Base-by-base conservation (phyloP, 2,888 invertebrate genomes). In the Rhagonycha lutea region DNA sequence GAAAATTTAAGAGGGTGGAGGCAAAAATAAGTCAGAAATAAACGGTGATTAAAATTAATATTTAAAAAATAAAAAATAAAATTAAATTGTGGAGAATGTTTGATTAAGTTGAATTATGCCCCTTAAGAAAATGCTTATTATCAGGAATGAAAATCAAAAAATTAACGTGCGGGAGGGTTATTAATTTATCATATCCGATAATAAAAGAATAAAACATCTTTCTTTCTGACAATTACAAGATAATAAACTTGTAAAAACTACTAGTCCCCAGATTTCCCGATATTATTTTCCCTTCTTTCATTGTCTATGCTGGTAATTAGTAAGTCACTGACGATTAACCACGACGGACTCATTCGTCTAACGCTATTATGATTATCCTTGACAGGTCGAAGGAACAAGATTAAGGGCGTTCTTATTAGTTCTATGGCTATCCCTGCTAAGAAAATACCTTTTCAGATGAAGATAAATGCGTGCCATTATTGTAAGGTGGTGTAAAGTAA, bases 261-360 rank as follows among this genome's bases (percentile, higher is more conserved):
- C 69, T 72, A 69, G 65, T 75, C 76, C 70, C 61, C 73, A 71
- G 70, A 76, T 76, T 73, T 74, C 78, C 47, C 78, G 69, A 73
- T 70, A 73, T 74, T 72, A 47, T 75, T 69, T 70, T 78, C 73
- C 75, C 78, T 78, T 74, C 76, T 72, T 70, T 69, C 72, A 72
- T 76, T 78, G 72, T 76, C 73, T 75, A 72, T 69, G 72, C 74
- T 75, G 85, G 86, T 87, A 87, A 87, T 87, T 87, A 87, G 86
- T 86, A 86, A 87, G 87, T 87, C 87, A 84, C 85, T 83, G 85
- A 83, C 86, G 87, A 87, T 87, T 87, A 87, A 86, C 87, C 86
- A 84, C 86, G 86, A 86, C 86, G 86, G 87, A 86, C 86, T 87
- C 87, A 86, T 86, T 87, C 87, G 86, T 87, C 86, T 87, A 87